Base-by-base conservation (phyloP, 2,888 invertebrate species). In the Drosophila picticornis region DNA sequence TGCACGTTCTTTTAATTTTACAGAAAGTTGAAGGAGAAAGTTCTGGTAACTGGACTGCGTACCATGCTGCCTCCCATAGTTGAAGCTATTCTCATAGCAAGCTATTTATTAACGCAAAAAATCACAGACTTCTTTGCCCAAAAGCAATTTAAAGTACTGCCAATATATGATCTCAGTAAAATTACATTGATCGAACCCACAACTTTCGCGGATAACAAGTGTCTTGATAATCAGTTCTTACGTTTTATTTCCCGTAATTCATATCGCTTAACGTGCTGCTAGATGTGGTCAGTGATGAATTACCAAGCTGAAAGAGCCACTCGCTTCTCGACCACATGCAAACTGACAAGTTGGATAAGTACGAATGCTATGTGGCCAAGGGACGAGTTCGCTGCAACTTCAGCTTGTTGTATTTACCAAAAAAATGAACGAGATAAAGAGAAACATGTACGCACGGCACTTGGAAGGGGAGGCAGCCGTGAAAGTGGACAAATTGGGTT, bases 251-350 rank as follows among this genome's bases (percentile, higher is more conserved):
- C 5, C 4, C 7, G 7, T 50, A 62, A 56, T 62, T 61, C 36
- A 56, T 46, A 65, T 53, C 32, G 43, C 43, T 53, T 59, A 68
- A 60, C 76, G 58, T 66, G 67, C 51, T 53, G 82, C 80, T 87
- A 87, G 84, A 84, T 87, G 83, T 66, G 68, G 69, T 55, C 73
- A 29, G 46, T 40, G 72, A 64, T 64, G 75, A 80, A 72, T 73
- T 80, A 72, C 84, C 80, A 80, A 78, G 74, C 70, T 71, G 71
- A 60, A 70, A 64, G 55, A 32, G 61, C 40, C 60, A 56, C 40
- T 61, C 52, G 29, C 38, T 34, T 4, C 61, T 60, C 40, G 61
- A 52, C 66, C 75, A 66, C 59, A 77, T 50, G 63, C 66, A 67
- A 69, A 70, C 79, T 75, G 78, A 70, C 75, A 78, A 76, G 67